phyloP scores from a whole-genome alignment of 1,140 invertebrate genomes.

The Leptinotarsa texana region DNA sequence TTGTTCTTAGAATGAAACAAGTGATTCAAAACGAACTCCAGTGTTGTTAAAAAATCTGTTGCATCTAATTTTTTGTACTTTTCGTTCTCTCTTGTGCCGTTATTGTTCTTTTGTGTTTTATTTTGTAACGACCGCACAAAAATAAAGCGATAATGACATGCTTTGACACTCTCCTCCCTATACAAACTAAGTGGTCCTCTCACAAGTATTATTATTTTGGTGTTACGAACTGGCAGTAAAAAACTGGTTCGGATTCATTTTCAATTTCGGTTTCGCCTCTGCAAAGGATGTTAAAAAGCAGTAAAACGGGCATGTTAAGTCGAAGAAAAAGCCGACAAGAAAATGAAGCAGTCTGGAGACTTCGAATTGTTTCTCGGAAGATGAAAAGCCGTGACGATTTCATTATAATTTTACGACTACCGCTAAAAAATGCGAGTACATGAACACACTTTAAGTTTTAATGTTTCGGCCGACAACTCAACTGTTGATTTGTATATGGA shows the following conservation, averaged over 20 bases:
- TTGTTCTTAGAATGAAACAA: too few relatives aligned
- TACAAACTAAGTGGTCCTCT: too few relatives aligned
- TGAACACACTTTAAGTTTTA: neutral
- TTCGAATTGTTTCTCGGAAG: neutral
- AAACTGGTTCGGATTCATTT: constrained; percentile 6
- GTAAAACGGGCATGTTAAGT: neutral
- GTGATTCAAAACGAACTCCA: too few relatives aligned
- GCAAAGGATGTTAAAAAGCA: neutral
- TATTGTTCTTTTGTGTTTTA: too few relatives aligned
- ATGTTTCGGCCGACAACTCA: too few relatives aligned
- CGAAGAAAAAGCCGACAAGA: neutral
- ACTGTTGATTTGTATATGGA: too few relatives aligned
- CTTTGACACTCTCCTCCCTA: too few relatives aligned
- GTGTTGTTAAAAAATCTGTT: too few relatives aligned
- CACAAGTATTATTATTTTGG: neutral
- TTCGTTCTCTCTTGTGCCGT: too few relatives aligned
- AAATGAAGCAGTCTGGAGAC: neutral
- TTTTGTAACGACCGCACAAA: too few relatives aligned
- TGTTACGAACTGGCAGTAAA: neutral
- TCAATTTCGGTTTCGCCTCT: neutral
- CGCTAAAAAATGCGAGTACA: neutral
- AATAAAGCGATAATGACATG: too few relatives aligned
- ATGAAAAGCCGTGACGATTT: neutral
- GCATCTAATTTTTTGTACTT: too few relatives aligned
- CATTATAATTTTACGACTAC: neutral